These are phyloP conservation scores for Thrips palmi DNA, from an alignment of 1,140 invertebrate genomes.

Conservation along the genomic window DNA sequence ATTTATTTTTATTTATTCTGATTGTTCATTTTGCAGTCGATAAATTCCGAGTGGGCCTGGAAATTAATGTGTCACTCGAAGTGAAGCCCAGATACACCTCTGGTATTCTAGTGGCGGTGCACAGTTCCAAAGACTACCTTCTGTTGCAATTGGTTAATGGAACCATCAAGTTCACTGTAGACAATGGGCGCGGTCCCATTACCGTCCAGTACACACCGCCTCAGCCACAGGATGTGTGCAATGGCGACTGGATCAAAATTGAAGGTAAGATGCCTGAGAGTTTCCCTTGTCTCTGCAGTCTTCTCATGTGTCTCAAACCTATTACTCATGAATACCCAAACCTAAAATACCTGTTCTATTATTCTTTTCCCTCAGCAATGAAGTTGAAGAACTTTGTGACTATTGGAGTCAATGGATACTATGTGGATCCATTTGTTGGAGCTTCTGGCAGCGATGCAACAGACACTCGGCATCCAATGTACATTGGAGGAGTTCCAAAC, in stretches of 20 bases:
- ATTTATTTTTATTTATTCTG: slow-evolving; percentile 11
- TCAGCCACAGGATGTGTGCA: slow-evolving; percentile 52
- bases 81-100: slow-evolving; percentile 70
- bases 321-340: slow-evolving; percentile 16
- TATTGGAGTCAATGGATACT: slow-evolving; percentile 58
- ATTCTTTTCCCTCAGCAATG: slow-evolving; percentile 38
- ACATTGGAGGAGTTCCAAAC: slow-evolving; percentile 69
- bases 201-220: slow-evolving; percentile 49
- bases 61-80: slow-evolving; percentile 65
- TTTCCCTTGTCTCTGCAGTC: neutral
- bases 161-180: slow-evolving; percentile 57
- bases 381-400: slow-evolving; percentile 71
- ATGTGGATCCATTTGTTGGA: slow-evolving; percentile 44
- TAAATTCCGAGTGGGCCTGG: slow-evolving; percentile 56
- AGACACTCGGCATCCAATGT: slow-evolving; percentile 69
- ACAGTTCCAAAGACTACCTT: slow-evolving; percentile 61
- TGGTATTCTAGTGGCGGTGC: slow-evolving; percentile 65
- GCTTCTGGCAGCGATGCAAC: slow-evolving; percentile 36
- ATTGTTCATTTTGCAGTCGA: slow-evolving; percentile 32
- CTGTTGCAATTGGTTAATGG: slow-evolving; percentile 79
- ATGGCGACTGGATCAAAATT: slow-evolving; percentile 86
- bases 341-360: slow-evolving; percentile 13
- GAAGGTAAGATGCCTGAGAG: slow-evolving; percentile 37
- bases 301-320: too few species aligned
- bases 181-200: slow-evolving; percentile 67